These are phyloP conservation scores for Borostomias antarcticus DNA, from an alignment of 2,797 vertebrate genomes.

Conservation along the genomic window DNA sequence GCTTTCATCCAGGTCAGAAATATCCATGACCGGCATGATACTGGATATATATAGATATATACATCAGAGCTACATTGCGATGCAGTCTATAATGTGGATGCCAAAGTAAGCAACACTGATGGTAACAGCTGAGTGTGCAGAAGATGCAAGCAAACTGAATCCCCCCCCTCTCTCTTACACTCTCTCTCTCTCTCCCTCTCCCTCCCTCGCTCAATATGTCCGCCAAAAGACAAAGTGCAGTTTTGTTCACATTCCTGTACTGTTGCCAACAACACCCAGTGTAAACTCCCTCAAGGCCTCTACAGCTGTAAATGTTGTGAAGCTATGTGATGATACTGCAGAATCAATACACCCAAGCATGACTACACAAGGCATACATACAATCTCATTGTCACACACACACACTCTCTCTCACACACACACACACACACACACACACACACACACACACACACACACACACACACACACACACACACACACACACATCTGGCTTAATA, in stretches of 20 bases:
- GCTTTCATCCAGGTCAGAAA: neutral
- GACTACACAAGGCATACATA: neutral
- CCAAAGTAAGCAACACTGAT: neutral
- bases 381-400: neutral
- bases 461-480: neutral
- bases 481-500: neutral
- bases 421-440: neutral
- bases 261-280: conserved; percentile 6
- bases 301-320: neutral
- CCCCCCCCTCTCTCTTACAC: neutral
- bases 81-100: neutral
- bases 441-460: neutral
- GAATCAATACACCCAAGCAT: neutral
- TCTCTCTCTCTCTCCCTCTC: neutral
- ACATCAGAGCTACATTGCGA: neutral
- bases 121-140: neutral
- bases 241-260: neutral
- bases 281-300: neutral
- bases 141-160: conserved; percentile 4
- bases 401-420: neutral
- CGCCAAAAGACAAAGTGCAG: neutral
- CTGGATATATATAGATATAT: no score
- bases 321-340: neutral
- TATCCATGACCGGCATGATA: neutral
- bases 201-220: neutral